These are phyloP conservation scores for Archaeoteleia sp. DNA, from an alignment of 2,888 invertebrate genomes.

Conservation along the genomic window DNA sequence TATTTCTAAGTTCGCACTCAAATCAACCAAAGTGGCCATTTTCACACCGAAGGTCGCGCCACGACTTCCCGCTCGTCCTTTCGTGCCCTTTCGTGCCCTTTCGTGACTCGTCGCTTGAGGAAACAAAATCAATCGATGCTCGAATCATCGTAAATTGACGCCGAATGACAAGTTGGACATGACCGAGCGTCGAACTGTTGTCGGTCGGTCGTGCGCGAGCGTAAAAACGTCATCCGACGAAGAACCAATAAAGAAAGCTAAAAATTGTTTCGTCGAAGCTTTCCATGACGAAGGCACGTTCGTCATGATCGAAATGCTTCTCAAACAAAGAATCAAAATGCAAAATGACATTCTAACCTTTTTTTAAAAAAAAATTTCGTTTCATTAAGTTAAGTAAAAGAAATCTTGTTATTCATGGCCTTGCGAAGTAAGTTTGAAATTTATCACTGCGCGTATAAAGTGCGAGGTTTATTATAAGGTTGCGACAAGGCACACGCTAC, in stretches of 20 bases:
- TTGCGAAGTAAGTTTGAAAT: background rate
- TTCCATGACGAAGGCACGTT: slow-evolving; percentile 14
- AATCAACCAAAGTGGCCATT: too few species aligned
- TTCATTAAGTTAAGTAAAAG: slow-evolving; percentile 1
- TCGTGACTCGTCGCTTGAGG: slow-evolving; percentile 35
- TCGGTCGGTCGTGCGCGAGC: slow-evolving; percentile 53
- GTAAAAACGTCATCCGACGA: slow-evolving; percentile 64
- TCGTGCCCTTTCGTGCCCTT: slow-evolving; percentile 11
- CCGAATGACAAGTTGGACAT: slow-evolving; percentile 60
- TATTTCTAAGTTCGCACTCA: too few species aligned
- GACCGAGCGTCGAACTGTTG: slow-evolving; percentile 55
- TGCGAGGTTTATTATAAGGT: slow-evolving; percentile 21
- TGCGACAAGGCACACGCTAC: slow-evolving; percentile 9
- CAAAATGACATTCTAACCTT: slow-evolving; percentile 10
- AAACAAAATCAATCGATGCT: slow-evolving; percentile 67
- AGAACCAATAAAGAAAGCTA: slow-evolving; percentile 30
- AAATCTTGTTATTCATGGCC: background rate
- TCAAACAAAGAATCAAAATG: background rate
- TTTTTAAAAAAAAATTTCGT: slow-evolving; percentile 3
- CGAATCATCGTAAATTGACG: slow-evolving; percentile 70
- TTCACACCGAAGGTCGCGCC: too few species aligned
- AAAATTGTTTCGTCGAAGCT: slow-evolving; percentile 9
- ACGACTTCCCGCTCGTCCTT: too few species aligned
- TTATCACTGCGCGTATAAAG: slow-evolving; percentile 13
- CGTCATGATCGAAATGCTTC: slow-evolving; percentile 2